Evolutionary conservation across 2,113 vertebrate genomes (phyloP).

Genomic region (Rousettus leschenaultii): DNA sequence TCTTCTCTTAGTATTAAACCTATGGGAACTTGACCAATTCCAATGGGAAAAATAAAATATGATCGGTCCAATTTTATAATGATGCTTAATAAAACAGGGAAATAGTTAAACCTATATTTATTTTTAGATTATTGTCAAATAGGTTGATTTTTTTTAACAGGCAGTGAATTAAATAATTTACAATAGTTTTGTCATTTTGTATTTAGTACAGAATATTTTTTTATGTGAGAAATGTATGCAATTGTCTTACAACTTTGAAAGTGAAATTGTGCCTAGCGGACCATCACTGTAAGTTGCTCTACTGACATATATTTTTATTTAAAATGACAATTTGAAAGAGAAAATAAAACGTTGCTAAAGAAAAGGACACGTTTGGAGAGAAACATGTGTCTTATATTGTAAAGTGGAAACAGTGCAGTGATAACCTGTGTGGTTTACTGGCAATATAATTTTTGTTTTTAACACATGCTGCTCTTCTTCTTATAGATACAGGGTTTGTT

Average conservation of each 20-base stretch:
- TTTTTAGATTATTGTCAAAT: neutral
- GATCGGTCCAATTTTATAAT: neutral
- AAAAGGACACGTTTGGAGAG: neutral
- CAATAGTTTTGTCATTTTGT: neutral
- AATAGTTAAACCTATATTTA: neutral
- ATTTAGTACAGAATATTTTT: neutral
- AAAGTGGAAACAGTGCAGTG: neutral
- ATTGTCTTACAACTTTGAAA: neutral
- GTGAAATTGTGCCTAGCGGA: neutral
- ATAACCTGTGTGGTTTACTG: neutral
- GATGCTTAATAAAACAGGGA: neutral
- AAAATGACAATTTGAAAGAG: neutral
- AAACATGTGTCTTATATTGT: neutral
- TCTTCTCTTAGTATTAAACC: neutral
- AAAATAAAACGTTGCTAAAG: neutral
- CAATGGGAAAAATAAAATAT: neutral
- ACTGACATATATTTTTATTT: neutral
- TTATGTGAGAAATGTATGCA: neutral
- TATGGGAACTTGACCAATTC: neutral
- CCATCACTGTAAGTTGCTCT: neutral
- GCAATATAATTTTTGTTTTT: neutral
- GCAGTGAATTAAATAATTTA: neutral
- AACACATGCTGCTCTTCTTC: neutral
- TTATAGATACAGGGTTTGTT: neutral
- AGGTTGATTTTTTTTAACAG: neutral